These are phyloP conservation scores for Limnephilus marmoratus DNA, from an alignment of 2,888 invertebrate genomes.

Conservation along the genomic window DNA sequence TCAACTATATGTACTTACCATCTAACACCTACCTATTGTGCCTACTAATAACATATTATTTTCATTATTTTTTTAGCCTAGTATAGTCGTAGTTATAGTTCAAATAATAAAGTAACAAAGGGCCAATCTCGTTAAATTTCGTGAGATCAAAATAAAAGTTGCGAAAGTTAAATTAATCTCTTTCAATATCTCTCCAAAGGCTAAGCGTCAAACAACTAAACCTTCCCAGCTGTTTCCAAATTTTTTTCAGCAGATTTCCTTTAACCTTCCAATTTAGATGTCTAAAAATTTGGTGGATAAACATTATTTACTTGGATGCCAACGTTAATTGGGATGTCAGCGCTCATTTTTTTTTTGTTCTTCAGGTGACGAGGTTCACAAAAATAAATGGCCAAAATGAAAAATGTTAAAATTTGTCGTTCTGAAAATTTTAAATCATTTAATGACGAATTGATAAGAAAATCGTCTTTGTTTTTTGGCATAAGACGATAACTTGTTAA, in stretches of 20 bases:
- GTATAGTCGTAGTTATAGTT: no score
- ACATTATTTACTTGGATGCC: not conserved
- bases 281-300: not conserved
- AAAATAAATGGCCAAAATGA: not conserved
- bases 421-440: no score
- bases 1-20: no score
- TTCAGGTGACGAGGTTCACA: not conserved
- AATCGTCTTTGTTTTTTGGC: not conserved
- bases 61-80: no score
- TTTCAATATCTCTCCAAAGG: constrained; percentile 6
- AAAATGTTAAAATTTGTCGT: not conserved
- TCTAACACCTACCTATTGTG: no score
- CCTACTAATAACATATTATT: no score
- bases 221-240: not conserved
- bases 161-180: not conserved
- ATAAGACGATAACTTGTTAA: not conserved
- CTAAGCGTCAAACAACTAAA: not conserved
- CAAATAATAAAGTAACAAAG: no score
- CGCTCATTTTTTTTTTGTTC: not conserved
- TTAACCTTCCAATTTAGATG: not conserved
- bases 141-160: not conserved
- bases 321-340: not conserved
- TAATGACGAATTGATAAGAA: no score
- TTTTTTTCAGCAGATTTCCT: not conserved
- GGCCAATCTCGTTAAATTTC: not conserved